Evolutionary conservation across 1,140 invertebrate genomes (phyloP).

Genomic region (Cotesia glomerata): DNA sequence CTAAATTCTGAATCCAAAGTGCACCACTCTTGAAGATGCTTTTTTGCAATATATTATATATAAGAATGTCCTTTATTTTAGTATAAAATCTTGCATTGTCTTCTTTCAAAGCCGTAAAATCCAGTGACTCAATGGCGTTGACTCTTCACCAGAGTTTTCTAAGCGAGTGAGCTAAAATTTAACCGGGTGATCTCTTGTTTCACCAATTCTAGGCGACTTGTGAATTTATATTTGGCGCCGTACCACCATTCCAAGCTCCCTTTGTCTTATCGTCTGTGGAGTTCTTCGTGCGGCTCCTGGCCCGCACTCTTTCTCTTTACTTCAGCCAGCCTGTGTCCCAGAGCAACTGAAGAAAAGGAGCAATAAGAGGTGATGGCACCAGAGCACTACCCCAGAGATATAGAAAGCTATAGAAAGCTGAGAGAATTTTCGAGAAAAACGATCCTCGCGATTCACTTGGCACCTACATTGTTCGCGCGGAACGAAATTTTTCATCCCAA

Average conservation of each 20-base stretch:
- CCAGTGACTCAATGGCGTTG: background rate
- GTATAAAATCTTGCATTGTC: background rate
- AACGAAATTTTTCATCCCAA: constrained; percentile 27
- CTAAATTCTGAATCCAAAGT: constrained; percentile 14
- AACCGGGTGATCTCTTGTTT: constrained; percentile 20
- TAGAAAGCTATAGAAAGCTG: too few relatives aligned
- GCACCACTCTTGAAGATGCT: constrained; percentile 3
- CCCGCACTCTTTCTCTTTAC: too few relatives aligned
- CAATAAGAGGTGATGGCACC: background rate
- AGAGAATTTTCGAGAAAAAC: constrained; percentile 23
- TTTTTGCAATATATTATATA: background rate
- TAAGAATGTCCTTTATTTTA: background rate
- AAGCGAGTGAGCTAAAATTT: background rate
- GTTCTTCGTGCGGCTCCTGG: background rate
- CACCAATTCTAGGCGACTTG: constrained; percentile 18
- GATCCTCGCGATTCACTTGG: constrained; percentile 28
- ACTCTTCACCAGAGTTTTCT: background rate
- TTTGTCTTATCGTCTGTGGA: constrained; percentile 1
- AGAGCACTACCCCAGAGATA: too few relatives aligned
- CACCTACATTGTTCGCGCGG: constrained; percentile 29
- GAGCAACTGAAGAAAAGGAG: background rate
- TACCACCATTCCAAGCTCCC: background rate
- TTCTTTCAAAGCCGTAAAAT: background rate
- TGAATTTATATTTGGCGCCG: constrained; percentile 32
- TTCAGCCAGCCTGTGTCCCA: background rate